Conservation (phyloP, 37 sponge, comb jelly and placozoan species). For the Halichondria panicea region DNA sequence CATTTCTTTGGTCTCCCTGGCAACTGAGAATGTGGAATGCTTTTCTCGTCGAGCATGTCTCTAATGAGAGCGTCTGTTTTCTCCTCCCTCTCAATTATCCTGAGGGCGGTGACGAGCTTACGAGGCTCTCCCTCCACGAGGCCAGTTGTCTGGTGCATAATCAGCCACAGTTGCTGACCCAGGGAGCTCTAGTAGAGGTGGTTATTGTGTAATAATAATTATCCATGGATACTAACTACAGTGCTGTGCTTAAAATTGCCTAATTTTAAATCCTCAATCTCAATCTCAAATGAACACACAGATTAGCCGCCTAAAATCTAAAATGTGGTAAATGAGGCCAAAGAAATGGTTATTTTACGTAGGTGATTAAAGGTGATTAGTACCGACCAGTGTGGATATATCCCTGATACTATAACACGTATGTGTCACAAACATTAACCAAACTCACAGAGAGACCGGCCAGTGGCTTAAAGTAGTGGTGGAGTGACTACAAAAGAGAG, state of each 20-base stretch:
- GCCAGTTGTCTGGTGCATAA: slow-evolving; percentile 13
- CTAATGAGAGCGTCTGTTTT: slow-evolving; percentile 33
- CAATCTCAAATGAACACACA: too few relatives aligned
- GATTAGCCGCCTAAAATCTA: too few relatives aligned
- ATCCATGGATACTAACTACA: too few relatives aligned
- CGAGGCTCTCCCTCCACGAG: slow-evolving; percentile 46
- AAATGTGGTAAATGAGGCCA: too few relatives aligned
- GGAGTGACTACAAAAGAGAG: slow-evolving; percentile 49
- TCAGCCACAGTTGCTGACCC: slow-evolving; percentile 71
- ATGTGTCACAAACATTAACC: not conserved
- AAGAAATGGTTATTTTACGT: too few relatives aligned
- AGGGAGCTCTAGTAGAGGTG: slow-evolving; percentile 16
- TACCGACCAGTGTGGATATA: not conserved
- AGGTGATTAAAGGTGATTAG: not conserved
- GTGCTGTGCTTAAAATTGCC: too few relatives aligned
- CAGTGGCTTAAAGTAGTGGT: slow-evolving; percentile 78
- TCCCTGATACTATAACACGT: not conserved
- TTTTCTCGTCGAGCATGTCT: slow-evolving; percentile 39
- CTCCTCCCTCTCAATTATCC: slow-evolving; percentile 91
- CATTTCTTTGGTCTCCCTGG: slow-evolving; percentile 82
- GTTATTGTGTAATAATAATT: not conserved
- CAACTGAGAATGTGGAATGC: slow-evolving; percentile 35
- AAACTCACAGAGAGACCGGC: slow-evolving; percentile 61
- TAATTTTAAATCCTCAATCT: too few relatives aligned
- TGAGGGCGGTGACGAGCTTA: slow-evolving; percentile 79